Percentiles rank a stretch among this genome's conserved stretches.
These are phyloP conservation scores for Phycodurus eques DNA, from an alignment of 2,113 vertebrate species.

Conservation along the genomic window DNA sequence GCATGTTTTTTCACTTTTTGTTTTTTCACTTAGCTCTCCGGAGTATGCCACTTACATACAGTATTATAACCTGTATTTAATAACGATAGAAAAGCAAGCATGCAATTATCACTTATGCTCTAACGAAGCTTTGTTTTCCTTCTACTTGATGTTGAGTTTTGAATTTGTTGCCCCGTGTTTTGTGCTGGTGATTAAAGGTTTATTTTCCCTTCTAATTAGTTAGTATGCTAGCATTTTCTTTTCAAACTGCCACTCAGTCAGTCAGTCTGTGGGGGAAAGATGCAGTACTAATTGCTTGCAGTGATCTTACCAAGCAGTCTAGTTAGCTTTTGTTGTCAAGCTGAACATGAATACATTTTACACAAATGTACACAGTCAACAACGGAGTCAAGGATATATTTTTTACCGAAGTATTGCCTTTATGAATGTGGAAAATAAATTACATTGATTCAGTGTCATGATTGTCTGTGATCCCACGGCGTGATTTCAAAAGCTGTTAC, in stretches of 20 bases:
- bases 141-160: neutral
- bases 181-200: neutral
- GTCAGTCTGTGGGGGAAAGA: neutral
- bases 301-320: conserved; percentile 32
- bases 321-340: conserved; percentile 22
- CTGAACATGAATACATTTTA: conserved; percentile 34
- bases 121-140: neutral
- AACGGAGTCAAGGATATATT: conserved; percentile 28
- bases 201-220: neutral
- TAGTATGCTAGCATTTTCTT: conserved; percentile 4
- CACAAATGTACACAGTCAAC: conserved; percentile 29
- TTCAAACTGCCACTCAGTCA: conserved; percentile 25
- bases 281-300: conserved; percentile 21
- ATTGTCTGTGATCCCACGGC: neutral
- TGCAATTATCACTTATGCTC: conserved; percentile 7
- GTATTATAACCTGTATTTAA: conserved; percentile 17
- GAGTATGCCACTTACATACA: conserved; percentile 17
- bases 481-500: neutral
- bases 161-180: neutral
- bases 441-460: neutral
- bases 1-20: conserved; percentile 10
- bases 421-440: neutral
- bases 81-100: conserved; percentile 4
- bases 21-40: conserved; percentile 10
- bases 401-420: neutral